phyloP scores from a whole-genome alignment of 2,888 invertebrate species.

The Leuctra nigra region DNA sequence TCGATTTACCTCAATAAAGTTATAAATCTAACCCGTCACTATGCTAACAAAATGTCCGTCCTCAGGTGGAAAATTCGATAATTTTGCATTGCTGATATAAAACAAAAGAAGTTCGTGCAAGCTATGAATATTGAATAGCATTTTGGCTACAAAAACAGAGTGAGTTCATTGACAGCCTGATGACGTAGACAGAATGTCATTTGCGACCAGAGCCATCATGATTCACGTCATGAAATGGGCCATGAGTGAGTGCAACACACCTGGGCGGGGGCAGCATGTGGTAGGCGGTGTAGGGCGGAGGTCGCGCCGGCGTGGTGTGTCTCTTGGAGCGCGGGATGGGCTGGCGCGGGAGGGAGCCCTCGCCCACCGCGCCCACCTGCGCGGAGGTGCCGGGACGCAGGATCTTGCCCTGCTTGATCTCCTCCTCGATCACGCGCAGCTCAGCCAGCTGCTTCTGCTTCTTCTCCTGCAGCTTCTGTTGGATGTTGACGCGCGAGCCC shows the following conservation, averaged over 20 bases:
- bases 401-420: conserved; percentile 74
- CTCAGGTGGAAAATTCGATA: too few relatives aligned
- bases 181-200: too few relatives aligned
- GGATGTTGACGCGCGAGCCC: conserved; percentile 72
- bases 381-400: conserved; percentile 33
- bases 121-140: too few relatives aligned
- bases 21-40: too few relatives aligned
- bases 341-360: conserved; percentile 43
- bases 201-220: too few relatives aligned
- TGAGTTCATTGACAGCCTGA: too few relatives aligned
- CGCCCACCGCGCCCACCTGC: conserved; percentile 19
- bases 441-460: conserved; percentile 83
- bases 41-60: too few relatives aligned
- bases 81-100: too few relatives aligned
- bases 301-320: conserved; percentile 51
- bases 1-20: too few relatives aligned
- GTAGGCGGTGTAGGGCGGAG: conserved; percentile 34
- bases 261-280: conserved; percentile 34
- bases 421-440: conserved; percentile 74
- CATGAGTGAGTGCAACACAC: background rate
- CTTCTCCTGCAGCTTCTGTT: conserved; percentile 80
- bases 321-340: conserved; percentile 67
- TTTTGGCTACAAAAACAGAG: too few relatives aligned
- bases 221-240: too few relatives aligned
- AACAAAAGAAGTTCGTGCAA: too few relatives aligned